phyloP scores from a whole-genome alignment of 1,140 invertebrate genomes.

The Cyrtorhinus lividipennis region DNA sequence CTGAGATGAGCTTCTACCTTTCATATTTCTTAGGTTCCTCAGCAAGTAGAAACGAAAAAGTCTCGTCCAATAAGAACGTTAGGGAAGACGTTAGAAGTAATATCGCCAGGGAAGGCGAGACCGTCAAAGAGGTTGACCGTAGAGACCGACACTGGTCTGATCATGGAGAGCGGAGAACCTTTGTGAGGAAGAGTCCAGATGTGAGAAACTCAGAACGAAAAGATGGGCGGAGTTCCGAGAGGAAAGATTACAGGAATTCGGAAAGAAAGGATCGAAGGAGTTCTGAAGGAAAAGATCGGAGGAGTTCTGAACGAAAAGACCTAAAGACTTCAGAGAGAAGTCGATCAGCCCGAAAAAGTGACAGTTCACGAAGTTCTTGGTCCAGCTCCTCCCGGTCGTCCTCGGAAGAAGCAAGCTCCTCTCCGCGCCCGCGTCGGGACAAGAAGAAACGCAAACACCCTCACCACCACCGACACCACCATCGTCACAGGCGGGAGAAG shows the following conservation, averaged over 20 bases:
- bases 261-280: slow-evolving; percentile 1
- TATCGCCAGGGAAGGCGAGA: not conserved
- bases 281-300: not conserved
- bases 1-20: not conserved
- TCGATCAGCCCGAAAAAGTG: not conserved
- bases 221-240: not conserved
- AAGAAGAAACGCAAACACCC: not conserved
- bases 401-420: not conserved
- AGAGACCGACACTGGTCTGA: not conserved
- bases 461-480: not conserved
- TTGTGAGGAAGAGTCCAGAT: no score
- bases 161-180: no score
- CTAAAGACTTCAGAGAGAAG: not conserved
- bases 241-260: not conserved
- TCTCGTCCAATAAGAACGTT: not conserved
- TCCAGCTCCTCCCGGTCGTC: not conserved
- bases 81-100: not conserved
- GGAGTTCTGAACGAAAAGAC: not conserved
- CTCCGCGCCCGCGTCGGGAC: not conserved
- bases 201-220: not conserved
- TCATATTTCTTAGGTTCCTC: not conserved
- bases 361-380: not conserved
- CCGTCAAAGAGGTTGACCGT: not conserved
- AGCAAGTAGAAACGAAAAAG: not conserved
- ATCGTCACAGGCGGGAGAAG: not conserved